Evolutionary conservation across 2,888 invertebrate species (phyloP).

Genomic region (Chymomyza caudatula): DNA sequence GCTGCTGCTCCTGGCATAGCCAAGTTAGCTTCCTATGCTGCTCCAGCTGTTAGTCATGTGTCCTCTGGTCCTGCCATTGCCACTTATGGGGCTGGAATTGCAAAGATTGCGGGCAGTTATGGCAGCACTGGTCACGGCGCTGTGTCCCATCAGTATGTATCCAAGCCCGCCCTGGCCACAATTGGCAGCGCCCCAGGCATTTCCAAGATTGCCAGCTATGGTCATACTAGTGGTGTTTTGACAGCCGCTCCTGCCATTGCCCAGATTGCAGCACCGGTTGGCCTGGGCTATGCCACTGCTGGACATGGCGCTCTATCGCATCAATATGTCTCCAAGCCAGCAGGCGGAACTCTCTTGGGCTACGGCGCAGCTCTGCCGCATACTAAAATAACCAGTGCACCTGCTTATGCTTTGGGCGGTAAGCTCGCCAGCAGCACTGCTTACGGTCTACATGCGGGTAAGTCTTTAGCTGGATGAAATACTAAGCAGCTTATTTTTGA

Average conservation of each 20-base stretch:
- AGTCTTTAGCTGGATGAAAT: conserved; percentile 9
- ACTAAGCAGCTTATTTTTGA: neutral
- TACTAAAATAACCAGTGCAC: conserved; percentile 42
- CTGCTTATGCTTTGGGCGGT: conserved; percentile 28
- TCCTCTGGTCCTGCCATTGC: neutral
- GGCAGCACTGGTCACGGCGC: neutral
- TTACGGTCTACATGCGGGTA: conserved; percentile 47
- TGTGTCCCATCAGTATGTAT: conserved; percentile 50
- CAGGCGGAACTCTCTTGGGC: conserved; percentile 1
- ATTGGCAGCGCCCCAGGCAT: conserved; percentile 36
- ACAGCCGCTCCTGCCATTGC: conserved; percentile 69
- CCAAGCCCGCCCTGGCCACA: conserved; percentile 36
- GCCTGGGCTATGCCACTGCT: conserved; percentile 11
- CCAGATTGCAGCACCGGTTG: conserved; percentile 25
- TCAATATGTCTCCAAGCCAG: conserved; percentile 12
- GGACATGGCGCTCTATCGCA: conserved; percentile 15
- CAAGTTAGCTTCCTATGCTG: conserved; percentile 42
- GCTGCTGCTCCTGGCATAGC: conserved; percentile 36
- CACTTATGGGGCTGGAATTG: conserved; percentile 2
- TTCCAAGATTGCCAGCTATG: conserved; percentile 63
- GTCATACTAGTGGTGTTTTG: no score
- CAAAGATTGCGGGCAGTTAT: conserved; percentile 52
- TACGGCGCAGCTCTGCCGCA: conserved; percentile 15
- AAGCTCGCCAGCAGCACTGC: conserved; percentile 42
- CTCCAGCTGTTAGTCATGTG: conserved; percentile 19